These are phyloP conservation scores for Peromyscus attwateri DNA, from an alignment of 2,797 vertebrate genomes.

Conservation along the genomic window DNA sequence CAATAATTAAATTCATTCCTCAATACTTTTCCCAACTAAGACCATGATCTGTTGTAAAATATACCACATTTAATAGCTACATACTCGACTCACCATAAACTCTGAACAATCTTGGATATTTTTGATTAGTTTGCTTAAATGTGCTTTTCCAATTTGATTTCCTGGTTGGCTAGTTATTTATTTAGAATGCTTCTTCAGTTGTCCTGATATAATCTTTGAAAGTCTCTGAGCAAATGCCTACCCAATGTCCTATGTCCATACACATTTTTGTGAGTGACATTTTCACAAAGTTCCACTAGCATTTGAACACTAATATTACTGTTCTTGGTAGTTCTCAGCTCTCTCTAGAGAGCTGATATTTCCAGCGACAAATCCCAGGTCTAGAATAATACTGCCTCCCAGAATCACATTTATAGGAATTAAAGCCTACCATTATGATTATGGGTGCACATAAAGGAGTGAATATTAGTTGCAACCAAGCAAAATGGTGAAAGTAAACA, in stretches of 20 bases:
- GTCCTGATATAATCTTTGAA: background rate
- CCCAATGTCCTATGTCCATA: background rate
- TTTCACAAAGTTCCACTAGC: constrained; percentile 37
- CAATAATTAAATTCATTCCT: constrained; percentile 40
- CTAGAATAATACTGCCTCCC: background rate
- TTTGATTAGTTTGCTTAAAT: constrained; percentile 49
- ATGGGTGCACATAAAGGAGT: constrained; percentile 11
- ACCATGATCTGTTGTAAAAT: background rate
- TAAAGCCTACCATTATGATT: background rate
- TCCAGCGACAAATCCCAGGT: background rate
- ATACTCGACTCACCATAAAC: constrained; percentile 31
- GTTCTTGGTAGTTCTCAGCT: background rate
- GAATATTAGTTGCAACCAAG: background rate
- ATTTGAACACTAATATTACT: background rate
- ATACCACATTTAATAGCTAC: background rate
- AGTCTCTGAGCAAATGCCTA: background rate
- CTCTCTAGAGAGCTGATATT: constrained; percentile 34
- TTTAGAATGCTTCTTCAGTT: constrained; percentile 39
- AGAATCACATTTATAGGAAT: background rate
- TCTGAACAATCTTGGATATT: constrained; percentile 40
- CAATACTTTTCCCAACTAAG: constrained; percentile 21
- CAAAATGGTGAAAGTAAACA: constrained; percentile 39
- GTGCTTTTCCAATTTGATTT: constrained; percentile 27
- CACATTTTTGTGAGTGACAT: background rate
- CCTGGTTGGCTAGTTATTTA: constrained; percentile 15